Percentiles rank a stretch among this genome's conserved stretches.
Conservation (phyloP, 2,888 invertebrate genomes). For the Aphidoletes aphidimyza region DNA sequence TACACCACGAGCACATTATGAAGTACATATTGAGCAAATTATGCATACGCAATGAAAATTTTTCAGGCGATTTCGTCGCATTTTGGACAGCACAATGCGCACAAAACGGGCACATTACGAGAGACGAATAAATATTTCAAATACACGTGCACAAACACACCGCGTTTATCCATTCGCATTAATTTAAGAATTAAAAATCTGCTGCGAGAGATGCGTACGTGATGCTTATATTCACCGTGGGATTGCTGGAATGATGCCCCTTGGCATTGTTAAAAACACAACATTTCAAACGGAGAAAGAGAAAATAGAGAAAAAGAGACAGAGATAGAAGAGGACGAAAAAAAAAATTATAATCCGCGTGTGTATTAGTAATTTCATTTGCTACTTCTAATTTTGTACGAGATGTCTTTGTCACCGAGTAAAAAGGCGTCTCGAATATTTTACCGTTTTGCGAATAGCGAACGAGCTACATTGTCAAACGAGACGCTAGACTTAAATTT, state of each 20-base stretch:
- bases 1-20: no score
- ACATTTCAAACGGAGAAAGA: not conserved
- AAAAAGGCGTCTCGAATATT: not conserved
- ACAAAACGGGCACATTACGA: not conserved
- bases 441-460: not conserved
- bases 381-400: not conserved
- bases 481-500: not conserved
- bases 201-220: slow-evolving; percentile 26
- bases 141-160: not conserved
- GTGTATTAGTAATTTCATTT: not conserved
- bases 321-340: no score
- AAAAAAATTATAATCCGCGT: slow-evolving; percentile 7
- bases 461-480: no score
- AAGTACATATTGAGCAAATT: not conserved
- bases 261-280: slow-evolving; percentile 30
- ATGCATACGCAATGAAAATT: slow-evolving; percentile 9
- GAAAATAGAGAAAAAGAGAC: no score
- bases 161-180: slow-evolving; percentile 32
- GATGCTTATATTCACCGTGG: not conserved
- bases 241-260: slow-evolving; percentile 32
- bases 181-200: slow-evolving; percentile 50
- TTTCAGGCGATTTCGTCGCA: not conserved
- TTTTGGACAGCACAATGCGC: not conserved
- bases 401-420: not conserved
- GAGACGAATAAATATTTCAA: not conserved